A percentile compares a stretch with the other conserved stretches of the same genome.
These are phyloP conservation scores for Leptinotarsa peninsularis DNA, from an alignment of 2,888 invertebrate genomes.

Conservation along the genomic window DNA sequence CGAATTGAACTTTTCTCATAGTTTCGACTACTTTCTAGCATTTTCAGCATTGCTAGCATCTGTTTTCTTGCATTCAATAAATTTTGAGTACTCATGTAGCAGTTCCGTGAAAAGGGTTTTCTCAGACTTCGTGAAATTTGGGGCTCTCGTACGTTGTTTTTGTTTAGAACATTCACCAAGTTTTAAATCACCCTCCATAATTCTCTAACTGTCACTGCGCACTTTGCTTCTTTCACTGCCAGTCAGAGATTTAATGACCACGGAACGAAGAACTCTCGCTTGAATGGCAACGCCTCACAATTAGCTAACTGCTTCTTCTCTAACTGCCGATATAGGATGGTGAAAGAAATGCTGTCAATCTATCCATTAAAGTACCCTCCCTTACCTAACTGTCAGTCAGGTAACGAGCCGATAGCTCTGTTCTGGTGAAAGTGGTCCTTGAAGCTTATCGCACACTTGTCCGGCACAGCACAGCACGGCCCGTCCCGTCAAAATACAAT, in stretches of 20 bases:
- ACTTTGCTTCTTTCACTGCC: too few relatives aligned
- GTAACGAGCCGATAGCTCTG: too few relatives aligned
- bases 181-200: too few relatives aligned
- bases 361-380: too few relatives aligned
- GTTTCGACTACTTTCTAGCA: neutral
- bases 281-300: neutral
- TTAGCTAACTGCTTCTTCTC: constrained; percentile 3
- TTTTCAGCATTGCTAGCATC: neutral
- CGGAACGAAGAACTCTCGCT: neutral
- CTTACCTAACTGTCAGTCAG: too few relatives aligned
- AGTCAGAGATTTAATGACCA: neutral
- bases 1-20: neutral
- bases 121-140: neutral
- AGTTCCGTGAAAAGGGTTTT: neutral
- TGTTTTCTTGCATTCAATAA: neutral
- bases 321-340: neutral
- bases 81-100: neutral
- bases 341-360: too few relatives aligned
- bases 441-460: too few relatives aligned
- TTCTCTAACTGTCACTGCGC: too few relatives aligned
- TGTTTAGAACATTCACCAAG: neutral
- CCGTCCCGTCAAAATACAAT: too few relatives aligned
- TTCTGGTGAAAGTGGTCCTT: too few relatives aligned
- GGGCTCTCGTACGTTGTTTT: neutral
- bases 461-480: too few relatives aligned